Conservation (phyloP, 2,888 invertebrate species). For the Leptinotarsa juncta region DNA sequence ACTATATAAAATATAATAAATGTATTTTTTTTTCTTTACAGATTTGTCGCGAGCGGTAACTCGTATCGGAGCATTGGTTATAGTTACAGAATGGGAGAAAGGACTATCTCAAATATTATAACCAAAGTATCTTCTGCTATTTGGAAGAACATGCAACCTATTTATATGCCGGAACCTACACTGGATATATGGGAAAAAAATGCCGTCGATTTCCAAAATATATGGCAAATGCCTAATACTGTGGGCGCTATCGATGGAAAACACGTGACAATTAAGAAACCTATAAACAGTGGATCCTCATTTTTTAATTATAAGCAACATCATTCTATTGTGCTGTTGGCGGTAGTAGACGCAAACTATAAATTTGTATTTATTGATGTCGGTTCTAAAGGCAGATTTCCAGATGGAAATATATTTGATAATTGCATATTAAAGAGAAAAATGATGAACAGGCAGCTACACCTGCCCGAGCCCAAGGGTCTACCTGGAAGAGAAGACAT, state of each 20-base stretch:
- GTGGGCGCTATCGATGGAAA: conserved; percentile 30
- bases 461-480: conserved; percentile 21
- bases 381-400: conserved; percentile 14
- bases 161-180: conserved; percentile 24
- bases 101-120: conserved; percentile 14
- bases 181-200: conserved; percentile 15
- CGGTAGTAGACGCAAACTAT: conserved; percentile 26
- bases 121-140: conserved; percentile 2
- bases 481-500: conserved; percentile 24
- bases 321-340: conserved; percentile 23
- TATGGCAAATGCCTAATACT: conserved; percentile 26
- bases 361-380: conserved; percentile 23
- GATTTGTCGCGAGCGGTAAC: conserved; percentile 16
- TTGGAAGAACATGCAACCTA: conserved; percentile 23
- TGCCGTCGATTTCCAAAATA: conserved; percentile 21
- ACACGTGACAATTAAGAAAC: conserved; percentile 25
- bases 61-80: conserved; percentile 18
- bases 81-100: conserved; percentile 23
- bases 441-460: conserved; percentile 22
- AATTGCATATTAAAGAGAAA: conserved; percentile 18
- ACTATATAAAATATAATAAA: conserved; percentile 13
- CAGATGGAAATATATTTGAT: neutral
- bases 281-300: conserved; percentile 14
- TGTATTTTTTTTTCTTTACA: conserved; percentile 4
- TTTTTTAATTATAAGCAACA: conserved; percentile 24